Base-by-base conservation (phyloP, 2,113 vertebrate genomes). In the Platysteira castanea region DNA sequence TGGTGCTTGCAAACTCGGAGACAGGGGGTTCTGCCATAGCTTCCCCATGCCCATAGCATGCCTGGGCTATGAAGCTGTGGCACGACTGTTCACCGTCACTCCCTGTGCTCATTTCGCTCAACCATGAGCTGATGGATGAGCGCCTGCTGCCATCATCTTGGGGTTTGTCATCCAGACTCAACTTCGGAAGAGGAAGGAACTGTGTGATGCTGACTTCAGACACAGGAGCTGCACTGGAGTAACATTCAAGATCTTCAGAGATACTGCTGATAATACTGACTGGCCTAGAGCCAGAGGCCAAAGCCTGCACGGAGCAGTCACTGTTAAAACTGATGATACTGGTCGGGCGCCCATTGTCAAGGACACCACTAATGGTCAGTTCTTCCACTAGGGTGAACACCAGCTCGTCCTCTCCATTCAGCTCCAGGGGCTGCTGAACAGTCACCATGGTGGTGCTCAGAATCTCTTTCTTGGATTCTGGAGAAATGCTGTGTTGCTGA, bases 311-410 rank as follows among this genome's bases (percentile, higher is more conserved):
- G 1, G 98, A 99, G 94, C 98, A 99, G 95, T 99, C 98, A 5
- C 99, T 99, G 84, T 98, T 99, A 97, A 99, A 99, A 97, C 99
- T 99, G 93, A 99, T 98, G 88, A 99, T 99, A 96, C 99, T 99
- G 18, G 98, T 98, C 11, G 99, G 99, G n/a, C 98, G 98, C 33
- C 98, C 98, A 2, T 98, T 97, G 76, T 98, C 98, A 88, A 99
- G 97, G 76, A 98, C 97, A 24, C 98, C 98, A 30, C 98, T 98
- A 84, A 99, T 98, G 90, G 99, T 99, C 96, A 98, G 97, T 93
- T 98, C 98, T 98, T 99, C 98, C 90, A 98, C 98, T 49, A 99
- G 94, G 6, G 98, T 98, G 95, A 99, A 99, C 39, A 99, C 98
- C 79, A 99, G 96, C 94, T 98, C 98, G 2, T 99, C 99, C 56